Evolutionary conservation across 2,888 invertebrate species (phyloP), one percentile per base, ranked within the genome.

Genomic region (Cerceris rybyensis): DNA sequence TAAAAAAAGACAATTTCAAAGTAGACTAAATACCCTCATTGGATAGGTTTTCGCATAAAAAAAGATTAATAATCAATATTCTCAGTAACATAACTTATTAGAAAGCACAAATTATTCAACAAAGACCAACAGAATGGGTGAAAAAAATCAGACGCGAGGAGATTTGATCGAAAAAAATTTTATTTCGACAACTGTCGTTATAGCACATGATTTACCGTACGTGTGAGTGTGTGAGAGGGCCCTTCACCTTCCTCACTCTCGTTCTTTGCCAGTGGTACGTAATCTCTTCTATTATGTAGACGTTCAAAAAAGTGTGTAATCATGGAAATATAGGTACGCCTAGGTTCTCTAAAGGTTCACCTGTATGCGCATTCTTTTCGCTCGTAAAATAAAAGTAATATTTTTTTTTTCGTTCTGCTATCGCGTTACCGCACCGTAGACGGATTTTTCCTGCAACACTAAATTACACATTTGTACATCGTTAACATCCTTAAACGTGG

Each of bases 391-490:
- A 83, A 82, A 81, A 83, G 82, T 78, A 83, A 80, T 83, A 80
- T 80, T 74, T 65, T 79, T 63, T 71, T 58, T 68, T 50, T 72
- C 49, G 54, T 64, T 70, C 69, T 64, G 72, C 79, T 75, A 75
- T 82, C 73, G 60, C 79, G 70, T 66, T 81, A 81, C 79, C 84
- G 76, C 79, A 64, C 68, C 70, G 63, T 77, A 79, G 82, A 80
- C 82, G 79, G 79, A 84, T 80, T 81, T 74, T 70, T 73, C 75
- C 78, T 81, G 88, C 81, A 82, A 88, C 87, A 83, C 88, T 88
- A 88, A 88, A 88, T 88, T 88, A 88, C 88, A 88, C 84, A 86
- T 88, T 88, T 88, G 88, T 88, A 88, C 88, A 88, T 88, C 83
- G 80, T 88, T 84, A 85, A 87, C 81, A 82, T 86, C 66, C 70